These are phyloP conservation scores for Diorhabda carinulata DNA, from an alignment of 1,140 invertebrate species.

Conservation along the genomic window DNA sequence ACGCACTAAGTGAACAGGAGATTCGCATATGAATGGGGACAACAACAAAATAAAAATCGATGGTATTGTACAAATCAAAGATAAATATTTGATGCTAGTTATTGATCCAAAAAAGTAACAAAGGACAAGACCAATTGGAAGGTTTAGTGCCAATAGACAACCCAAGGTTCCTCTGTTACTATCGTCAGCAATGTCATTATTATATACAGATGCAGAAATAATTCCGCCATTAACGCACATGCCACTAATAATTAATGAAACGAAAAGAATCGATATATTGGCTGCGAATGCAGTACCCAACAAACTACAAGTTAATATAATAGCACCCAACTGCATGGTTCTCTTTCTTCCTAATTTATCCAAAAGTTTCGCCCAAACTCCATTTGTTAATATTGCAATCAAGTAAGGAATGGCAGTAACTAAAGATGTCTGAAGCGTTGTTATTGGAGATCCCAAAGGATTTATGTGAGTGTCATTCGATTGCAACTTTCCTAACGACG, in stretches of 20 bases:
- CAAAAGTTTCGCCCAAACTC: background rate
- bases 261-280: background rate
- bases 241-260: background rate
- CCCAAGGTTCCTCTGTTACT: background rate
- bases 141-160: background rate
- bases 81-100: background rate
- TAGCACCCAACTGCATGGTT: background rate
- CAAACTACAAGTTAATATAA: background rate
- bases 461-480: background rate
- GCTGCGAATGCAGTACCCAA: background rate
- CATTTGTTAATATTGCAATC: background rate
- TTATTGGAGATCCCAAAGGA: background rate
- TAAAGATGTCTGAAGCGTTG: background rate
- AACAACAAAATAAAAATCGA: background rate
- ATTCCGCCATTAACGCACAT: background rate
- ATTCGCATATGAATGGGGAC: background rate
- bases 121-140: background rate
- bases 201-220: background rate
- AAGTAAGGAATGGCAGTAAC: background rate
- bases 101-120: background rate
- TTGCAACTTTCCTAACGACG: background rate
- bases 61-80: background rate
- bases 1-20: background rate
- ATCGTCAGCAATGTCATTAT: background rate
- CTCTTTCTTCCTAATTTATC: background rate